A percentile compares a stretch with the other conserved stretches of the same genome.
These are phyloP conservation scores for Dinomys branickii DNA, from an alignment of 2,113 vertebrate genomes.

Conservation along the genomic window DNA sequence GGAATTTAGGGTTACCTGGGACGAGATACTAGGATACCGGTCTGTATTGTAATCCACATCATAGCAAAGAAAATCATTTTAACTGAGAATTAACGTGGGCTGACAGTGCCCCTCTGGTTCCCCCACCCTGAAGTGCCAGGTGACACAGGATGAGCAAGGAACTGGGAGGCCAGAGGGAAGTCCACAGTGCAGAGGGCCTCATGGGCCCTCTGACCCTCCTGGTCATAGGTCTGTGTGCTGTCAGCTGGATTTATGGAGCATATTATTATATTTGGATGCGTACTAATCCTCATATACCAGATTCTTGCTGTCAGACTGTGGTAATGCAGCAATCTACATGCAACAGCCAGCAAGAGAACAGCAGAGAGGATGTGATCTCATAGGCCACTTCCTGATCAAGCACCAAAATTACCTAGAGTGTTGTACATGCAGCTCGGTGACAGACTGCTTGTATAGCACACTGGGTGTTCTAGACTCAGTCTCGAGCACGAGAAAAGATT, in stretches of 20 bases:
- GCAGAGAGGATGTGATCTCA: background rate
- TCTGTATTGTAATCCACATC: background rate
- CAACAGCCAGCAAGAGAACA: background rate
- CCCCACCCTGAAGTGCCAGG: background rate
- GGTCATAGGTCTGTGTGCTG: background rate
- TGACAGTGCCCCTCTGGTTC: background rate
- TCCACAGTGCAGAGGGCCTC: background rate
- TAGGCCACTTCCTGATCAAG: background rate
- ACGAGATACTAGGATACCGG: background rate
- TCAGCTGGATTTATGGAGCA: background rate
- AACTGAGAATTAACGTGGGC: background rate
- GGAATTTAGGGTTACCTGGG: background rate
- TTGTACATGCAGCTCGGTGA: background rate
- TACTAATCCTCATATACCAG: background rate
- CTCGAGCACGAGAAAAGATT: background rate
- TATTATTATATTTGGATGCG: background rate
- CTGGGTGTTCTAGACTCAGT: background rate
- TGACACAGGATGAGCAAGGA: background rate
- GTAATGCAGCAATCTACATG: background rate
- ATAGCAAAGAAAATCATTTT: background rate
- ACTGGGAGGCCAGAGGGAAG: background rate
- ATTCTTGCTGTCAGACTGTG: background rate
- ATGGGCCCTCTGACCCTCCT: accelerated
- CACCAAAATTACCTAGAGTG: background rate
- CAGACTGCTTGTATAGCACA: background rate